Percentiles rank a stretch among this genome's conserved stretches.
These are phyloP conservation scores for Augochlorella aurata DNA, from an alignment of 2,888 invertebrate genomes.

Conservation along the genomic window DNA sequence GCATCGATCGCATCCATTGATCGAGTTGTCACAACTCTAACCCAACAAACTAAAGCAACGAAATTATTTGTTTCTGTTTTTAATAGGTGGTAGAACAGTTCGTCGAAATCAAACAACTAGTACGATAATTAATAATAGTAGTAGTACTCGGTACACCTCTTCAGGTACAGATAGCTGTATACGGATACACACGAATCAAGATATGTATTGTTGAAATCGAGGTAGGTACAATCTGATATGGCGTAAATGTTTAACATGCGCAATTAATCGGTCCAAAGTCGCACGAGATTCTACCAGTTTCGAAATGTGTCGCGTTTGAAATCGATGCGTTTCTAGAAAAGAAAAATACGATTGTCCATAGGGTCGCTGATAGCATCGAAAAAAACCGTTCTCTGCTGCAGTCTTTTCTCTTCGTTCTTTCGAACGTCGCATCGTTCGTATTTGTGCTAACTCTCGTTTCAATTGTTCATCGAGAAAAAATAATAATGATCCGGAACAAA, in stretches of 20 bases:
- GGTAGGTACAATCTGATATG: not conserved
- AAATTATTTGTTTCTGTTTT: not conserved
- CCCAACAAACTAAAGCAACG: not conserved
- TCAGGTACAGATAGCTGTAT: constrained; percentile 5
- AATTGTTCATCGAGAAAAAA: not conserved
- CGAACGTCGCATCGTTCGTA: constrained; percentile 10
- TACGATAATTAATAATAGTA: not conserved
- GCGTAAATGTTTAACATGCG: not conserved
- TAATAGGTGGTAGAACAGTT: not conserved
- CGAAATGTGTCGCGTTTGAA: not conserved
- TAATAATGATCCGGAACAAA: not conserved
- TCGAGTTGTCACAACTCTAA: not conserved
- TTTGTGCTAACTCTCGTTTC: not conserved
- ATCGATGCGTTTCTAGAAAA: not conserved
- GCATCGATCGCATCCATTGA: not conserved
- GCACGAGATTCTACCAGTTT: not conserved
- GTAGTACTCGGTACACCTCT: not conserved
- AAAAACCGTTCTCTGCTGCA: not conserved
- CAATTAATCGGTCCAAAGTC: constrained; percentile 3
- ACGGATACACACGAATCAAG: not conserved
- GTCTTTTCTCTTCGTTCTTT: too few species aligned
- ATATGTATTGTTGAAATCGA: too few species aligned
- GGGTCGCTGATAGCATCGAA: not conserved
- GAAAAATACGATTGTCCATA: not conserved
- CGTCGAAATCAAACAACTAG: not conserved